Evolutionary conservation across 2,888 invertebrate species (phyloP), one percentile per base, ranked within the genome.

Genomic region (Oxyteleia sp.): DNA sequence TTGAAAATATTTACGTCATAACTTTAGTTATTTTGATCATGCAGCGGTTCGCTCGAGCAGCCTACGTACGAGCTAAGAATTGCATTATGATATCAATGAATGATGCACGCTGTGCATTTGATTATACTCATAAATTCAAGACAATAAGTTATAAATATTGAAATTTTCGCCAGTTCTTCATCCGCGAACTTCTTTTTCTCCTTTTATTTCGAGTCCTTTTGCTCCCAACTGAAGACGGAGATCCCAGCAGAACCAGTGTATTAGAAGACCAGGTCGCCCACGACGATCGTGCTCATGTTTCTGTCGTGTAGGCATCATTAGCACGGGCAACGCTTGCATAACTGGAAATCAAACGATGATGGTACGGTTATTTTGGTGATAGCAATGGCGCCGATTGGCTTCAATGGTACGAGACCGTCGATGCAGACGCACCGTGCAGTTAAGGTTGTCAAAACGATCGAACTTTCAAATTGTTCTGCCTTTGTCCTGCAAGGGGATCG

Each of bases 71-170:
- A 47, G 63, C 41, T 64, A 69, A 74, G 79, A 83, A 63, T 57
- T 71, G 55, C 83, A 83, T 80, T 80, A 80, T 69, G 83, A 69
- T 75, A 76, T 72, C 80, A 80, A 80, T 80, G 71, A 84, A 80
- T 75, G 83, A 80, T 75, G 64, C 75, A 79, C 83, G 71, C 84
- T 80, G 59, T 72, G 84, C 72, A 81, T 85, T 83, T 86, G 84
- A 88, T 88, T 88, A 87, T 88, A 81, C 85, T 87, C 87, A 88
- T 88, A 89, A 90, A 89, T 90, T 89, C 87, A 88, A 91, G 87
- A 93, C 92, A 92, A 92, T 92, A 92, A 91, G 90, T 92, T 91
- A 92, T 92, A 92, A 92, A 93, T 93, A 93, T 93, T 93, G 89
- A 91, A 91, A 92, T 90, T 80, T 80, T 86, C 87, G 82, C 69